phyloP scores from a whole-genome alignment of 2,888 invertebrate species.

The Drosophila antonietae region DNA sequence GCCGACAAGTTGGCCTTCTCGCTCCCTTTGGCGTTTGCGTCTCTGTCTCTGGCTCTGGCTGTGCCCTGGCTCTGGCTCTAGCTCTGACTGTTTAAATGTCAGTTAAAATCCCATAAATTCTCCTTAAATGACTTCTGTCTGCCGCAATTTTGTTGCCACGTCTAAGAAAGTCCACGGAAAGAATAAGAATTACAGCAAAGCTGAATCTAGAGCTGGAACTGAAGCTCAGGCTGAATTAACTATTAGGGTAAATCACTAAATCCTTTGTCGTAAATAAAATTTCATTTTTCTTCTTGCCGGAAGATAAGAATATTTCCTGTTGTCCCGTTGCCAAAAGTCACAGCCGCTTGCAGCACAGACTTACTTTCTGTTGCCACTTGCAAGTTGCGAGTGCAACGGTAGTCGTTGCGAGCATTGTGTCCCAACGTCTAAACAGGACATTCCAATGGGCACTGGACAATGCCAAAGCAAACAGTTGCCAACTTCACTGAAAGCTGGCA shows the following conservation, averaged over 20 bases:
- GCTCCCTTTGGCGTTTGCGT: conserved; percentile 1
- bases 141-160: conserved; percentile 71
- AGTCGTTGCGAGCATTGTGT: conserved; percentile 14
- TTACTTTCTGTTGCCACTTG: conserved; percentile 13
- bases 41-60: background rate
- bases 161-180: conserved; percentile 51
- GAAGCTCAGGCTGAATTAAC: conserved; percentile 57
- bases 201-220: conserved; percentile 15
- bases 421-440: conserved; percentile 46
- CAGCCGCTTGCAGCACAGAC: conserved; percentile 19
- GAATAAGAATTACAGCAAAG: conserved; percentile 38
- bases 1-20: conserved; percentile 64
- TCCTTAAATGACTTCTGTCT: conserved; percentile 81
- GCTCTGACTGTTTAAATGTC: conserved; percentile 74
- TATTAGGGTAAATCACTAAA: conserved; percentile 61
- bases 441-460: conserved; percentile 35
- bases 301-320: conserved; percentile 64
- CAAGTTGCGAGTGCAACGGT: conserved; percentile 31
- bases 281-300: conserved; percentile 53
- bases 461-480: conserved; percentile 36
- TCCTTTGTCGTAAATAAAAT: conserved; percentile 65
- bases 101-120: conserved; percentile 82
- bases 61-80: conserved; percentile 9
- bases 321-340: conserved; percentile 52
- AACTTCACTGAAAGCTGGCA: conserved; percentile 44